phyloP scores from a whole-genome alignment of 2,797 vertebrate species.

The Synaphobranchus kaupii region DNA sequence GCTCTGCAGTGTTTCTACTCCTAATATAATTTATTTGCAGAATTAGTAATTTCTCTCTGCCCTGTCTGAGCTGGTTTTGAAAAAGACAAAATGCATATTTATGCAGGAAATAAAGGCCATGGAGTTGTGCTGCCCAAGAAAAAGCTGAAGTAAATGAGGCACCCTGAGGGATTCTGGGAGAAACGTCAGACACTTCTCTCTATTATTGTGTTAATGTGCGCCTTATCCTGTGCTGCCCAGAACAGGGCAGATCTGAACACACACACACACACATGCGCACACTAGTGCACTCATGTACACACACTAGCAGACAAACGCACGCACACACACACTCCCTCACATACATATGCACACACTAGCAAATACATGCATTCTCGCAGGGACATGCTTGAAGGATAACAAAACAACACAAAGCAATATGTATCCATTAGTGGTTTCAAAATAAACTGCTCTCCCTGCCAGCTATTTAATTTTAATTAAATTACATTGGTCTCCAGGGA shows the following conservation, averaged over 20 bases:
- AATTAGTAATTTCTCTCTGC: slow-evolving; percentile 55
- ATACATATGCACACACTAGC: neutral
- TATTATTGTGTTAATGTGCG: slow-evolving; percentile 55
- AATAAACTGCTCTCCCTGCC: slow-evolving; percentile 74
- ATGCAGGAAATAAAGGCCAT: slow-evolving; percentile 49
- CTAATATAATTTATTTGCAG: slow-evolving; percentile 38
- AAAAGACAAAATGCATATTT: slow-evolving; percentile 60
- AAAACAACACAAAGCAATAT: slow-evolving; percentile 67
- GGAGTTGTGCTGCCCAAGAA: slow-evolving; percentile 18
- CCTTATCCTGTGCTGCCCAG: slow-evolving; percentile 46
- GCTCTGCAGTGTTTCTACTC: slow-evolving; percentile 42
- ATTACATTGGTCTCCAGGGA: slow-evolving; percentile 74
- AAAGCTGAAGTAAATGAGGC: slow-evolving; percentile 39
- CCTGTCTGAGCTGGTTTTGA: slow-evolving; percentile 43
- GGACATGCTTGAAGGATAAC: slow-evolving; percentile 51
- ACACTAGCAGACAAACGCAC: neutral
- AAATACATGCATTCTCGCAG: slow-evolving; percentile 31
- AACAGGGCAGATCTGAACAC: neutral
- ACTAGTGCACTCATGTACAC: slow-evolving; percentile 6
- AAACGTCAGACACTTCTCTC: slow-evolving; percentile 45
- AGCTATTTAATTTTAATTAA: slow-evolving; percentile 88
- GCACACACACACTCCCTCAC: neutral
- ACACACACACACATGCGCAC: neutral
- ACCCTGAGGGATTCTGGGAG: slow-evolving; percentile 54
- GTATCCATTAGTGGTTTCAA: slow-evolving; percentile 74